Conservation (phyloP, 2,888 invertebrate genomes). For the Arrhopalites spinosus region DNA sequence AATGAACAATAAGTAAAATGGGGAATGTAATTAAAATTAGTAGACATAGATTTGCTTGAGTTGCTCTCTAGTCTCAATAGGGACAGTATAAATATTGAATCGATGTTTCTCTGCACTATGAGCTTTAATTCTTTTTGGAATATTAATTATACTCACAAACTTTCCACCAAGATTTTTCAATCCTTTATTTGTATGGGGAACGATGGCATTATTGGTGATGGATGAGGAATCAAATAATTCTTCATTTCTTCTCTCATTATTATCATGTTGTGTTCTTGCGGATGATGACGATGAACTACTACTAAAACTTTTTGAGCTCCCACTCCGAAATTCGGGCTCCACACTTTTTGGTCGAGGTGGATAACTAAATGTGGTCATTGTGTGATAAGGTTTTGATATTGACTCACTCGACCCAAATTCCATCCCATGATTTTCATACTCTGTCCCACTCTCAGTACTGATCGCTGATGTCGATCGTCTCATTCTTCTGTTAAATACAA, state of each 20-base stretch:
- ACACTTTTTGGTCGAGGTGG: too few species aligned
- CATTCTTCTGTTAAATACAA: conserved; percentile 44
- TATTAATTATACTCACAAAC: conserved; percentile 47
- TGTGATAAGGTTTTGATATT: not conserved
- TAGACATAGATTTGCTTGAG: conserved; percentile 55
- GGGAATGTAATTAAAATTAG: conserved; percentile 29
- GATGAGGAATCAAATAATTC: not conserved
- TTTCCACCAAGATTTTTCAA: conserved; percentile 26
- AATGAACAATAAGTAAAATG: not conserved
- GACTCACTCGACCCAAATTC: not conserved
- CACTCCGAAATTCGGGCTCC: too few species aligned
- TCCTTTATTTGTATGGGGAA: not conserved
- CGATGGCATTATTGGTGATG: too few species aligned
- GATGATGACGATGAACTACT: not conserved
- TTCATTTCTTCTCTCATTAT: not conserved
- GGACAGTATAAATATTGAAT: conserved; percentile 53
- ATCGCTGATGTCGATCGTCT: conserved; percentile 46
- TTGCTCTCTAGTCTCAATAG: conserved; percentile 53
- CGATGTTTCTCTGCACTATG: conserved; percentile 49
- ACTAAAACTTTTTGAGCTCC: too few species aligned
- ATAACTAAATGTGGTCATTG: conserved; percentile 3
- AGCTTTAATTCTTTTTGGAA: conserved; percentile 51
- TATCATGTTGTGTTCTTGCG: not conserved
- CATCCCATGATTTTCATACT: not conserved
- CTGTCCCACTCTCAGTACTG: not conserved